Percentiles rank a stretch among this genome's conserved stretches.
phyloP scores from a whole-genome alignment of 2,113 vertebrate species.

The Hyperopisus bebe region DNA sequence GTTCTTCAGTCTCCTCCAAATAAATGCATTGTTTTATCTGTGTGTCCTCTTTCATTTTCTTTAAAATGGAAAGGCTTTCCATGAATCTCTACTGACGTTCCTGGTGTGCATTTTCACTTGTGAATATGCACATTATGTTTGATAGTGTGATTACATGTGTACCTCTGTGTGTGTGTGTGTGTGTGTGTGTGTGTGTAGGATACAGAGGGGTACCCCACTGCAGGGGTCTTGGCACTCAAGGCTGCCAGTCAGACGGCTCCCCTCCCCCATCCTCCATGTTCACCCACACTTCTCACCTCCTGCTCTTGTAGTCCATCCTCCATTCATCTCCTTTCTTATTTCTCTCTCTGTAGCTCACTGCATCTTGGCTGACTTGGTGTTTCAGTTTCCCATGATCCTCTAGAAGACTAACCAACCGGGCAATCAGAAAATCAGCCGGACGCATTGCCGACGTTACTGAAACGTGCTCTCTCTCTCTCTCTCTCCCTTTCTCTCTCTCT shows the following conservation, averaged over 20 bases:
- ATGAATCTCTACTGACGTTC: not conserved
- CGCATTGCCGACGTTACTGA: not conserved
- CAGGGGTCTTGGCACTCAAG: not conserved
- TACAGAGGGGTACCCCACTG: not conserved
- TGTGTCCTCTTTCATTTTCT: not conserved
- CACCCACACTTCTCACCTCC: not conserved
- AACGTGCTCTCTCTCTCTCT: too few relatives aligned
- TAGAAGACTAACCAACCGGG: not conserved
- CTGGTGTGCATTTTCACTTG: not conserved
- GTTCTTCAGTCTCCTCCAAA: not conserved
- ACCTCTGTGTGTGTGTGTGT: not conserved
- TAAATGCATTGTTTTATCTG: not conserved
- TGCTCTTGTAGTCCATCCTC: too few relatives aligned
- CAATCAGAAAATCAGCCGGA: not conserved
- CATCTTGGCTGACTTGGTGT: not conserved
- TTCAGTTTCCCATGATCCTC: constrained; percentile 10
- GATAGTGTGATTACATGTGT: not conserved
- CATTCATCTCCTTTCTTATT: not conserved
- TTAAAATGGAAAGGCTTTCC: not conserved
- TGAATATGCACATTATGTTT: not conserved
- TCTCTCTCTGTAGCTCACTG: not conserved
- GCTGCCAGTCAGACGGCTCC: not conserved
- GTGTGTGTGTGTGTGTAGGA: not conserved
- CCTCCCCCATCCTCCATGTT: not conserved
- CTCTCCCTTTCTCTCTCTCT: not conserved